phyloP scores from a whole-genome alignment of 2,797 vertebrate species.

The Orestias chungarensis region DNA sequence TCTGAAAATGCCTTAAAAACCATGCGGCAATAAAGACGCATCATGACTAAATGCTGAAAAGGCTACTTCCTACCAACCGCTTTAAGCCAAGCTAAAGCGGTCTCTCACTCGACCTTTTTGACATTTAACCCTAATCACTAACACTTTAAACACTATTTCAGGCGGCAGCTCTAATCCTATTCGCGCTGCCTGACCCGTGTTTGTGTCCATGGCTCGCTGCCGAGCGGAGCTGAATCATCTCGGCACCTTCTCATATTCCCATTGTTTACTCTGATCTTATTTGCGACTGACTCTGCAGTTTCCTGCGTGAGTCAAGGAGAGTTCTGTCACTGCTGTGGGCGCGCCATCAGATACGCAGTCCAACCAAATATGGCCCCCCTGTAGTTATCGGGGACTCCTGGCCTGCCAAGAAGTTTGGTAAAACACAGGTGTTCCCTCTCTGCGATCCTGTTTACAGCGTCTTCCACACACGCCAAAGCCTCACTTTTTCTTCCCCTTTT shows the following conservation, averaged over 20 bases:
- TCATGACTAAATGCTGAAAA: conserved; percentile 29
- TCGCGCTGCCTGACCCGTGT: conserved; percentile 52
- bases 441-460: conserved; percentile 73
- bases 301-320: conserved; percentile 56
- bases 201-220: conserved; percentile 49
- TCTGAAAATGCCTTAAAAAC: neutral
- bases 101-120: conserved; percentile 71
- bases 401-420: conserved; percentile 54
- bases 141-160: conserved; percentile 73
- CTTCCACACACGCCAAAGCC: conserved; percentile 70
- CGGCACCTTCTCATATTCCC: conserved; percentile 42
- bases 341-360: conserved; percentile 38
- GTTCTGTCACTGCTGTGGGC: conserved; percentile 45
- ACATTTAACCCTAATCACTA: conserved; percentile 78
- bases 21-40: conserved; percentile 3
- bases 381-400: conserved; percentile 31
- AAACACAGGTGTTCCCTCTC: conserved; percentile 80
- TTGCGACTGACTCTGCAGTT: conserved; percentile 60
- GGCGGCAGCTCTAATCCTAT: conserved; percentile 64
- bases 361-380: conserved; percentile 64
- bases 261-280: conserved; percentile 40
- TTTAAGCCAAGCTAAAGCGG: conserved; percentile 71
- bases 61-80: conserved; percentile 42
- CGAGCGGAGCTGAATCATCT: conserved; percentile 56
- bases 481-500: conserved; percentile 59